Evolutionary conservation across 2,797 vertebrate genomes (phyloP), one percentile per base, ranked within the genome.

Genomic region (Arremon brunneinucha): DNA sequence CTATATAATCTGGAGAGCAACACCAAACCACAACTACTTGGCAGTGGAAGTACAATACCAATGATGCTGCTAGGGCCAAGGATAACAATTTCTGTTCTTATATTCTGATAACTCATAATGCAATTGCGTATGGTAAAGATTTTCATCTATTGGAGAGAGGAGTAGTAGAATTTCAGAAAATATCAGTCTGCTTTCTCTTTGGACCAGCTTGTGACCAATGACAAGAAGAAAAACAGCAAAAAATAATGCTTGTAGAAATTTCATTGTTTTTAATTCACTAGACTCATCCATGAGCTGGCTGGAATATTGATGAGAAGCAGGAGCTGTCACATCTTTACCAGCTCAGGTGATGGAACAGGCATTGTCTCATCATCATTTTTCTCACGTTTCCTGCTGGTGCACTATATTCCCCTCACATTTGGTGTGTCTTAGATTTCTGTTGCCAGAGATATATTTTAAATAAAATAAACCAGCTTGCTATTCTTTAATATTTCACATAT

Each of bases 401-500:
- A 44, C n/a, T 95, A 32, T 88, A 93, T 94, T 94, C 60, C n/a
- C 23, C 30, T 81, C 52, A 47, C 80, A 89, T 24, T 23, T 39
- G 0, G 26, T 49, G 37, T 83, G 53, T 90, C 64, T 92, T 84
- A 44, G 52, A 83, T 96, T 95, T 95, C 63, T 84, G 32, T 57
- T 94, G 81, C 77, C 74, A 47, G 30, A 95, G 60, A 94, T n/a
- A 32, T 56, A 87, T n/a, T 96, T 97, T 93, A 97, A 71, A 90
- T 89, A 96, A 94, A 97, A 97, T 93, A 96, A 95, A 96, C 52
- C 75, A 84, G 69, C 34, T 70, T 92, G 15, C 34, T 89, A 72
- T 91, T 97, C 93, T 93, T 97, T 97, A 97, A 95, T 97, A 85
- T 97, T 98, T 97, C 69, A 94, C 96, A 94, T 70, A 94, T 67